A percentile compares a stretch with the other conserved stretches of the same genome.
Evolutionary conservation across 2,888 invertebrate genomes (phyloP).

Genomic region (Microplitis deprimator): DNA sequence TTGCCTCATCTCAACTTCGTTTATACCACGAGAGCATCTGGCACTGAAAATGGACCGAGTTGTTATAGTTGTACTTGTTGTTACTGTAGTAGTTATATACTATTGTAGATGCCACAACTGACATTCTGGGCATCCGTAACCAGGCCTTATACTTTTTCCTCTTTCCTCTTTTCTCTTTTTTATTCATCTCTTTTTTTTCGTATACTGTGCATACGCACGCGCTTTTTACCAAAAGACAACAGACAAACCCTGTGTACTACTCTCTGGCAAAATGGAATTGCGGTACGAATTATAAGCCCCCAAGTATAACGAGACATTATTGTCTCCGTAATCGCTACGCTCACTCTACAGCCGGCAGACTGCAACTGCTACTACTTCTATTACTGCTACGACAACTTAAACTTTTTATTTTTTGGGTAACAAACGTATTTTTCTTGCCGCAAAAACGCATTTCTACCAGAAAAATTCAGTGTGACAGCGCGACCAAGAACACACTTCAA

Average conservation of each 20-base stretch:
- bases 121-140: constrained; percentile 36
- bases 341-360: constrained; percentile 39
- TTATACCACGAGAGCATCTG: constrained; percentile 50
- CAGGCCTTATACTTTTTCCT: constrained; percentile 20
- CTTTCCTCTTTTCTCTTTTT: constrained; percentile 5
- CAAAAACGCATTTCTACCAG: constrained; percentile 28
- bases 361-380: background rate
- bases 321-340: constrained; percentile 39
- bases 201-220: constrained; percentile 30
- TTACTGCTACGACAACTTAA: background rate
- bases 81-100: constrained; percentile 16
- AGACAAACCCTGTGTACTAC: constrained; percentile 19
- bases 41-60: constrained; percentile 37
- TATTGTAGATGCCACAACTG: constrained; percentile 29
- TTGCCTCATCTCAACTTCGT: constrained; percentile 42
- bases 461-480: background rate
- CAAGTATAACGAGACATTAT: constrained; percentile 38
- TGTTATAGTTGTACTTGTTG: constrained; percentile 19
- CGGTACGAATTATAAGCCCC: constrained; percentile 46
- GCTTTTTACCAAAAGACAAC: constrained; percentile 36
- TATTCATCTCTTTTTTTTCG: constrained; percentile 12
- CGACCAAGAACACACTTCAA: background rate
- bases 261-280: constrained; percentile 39
- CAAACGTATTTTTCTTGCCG: constrained; percentile 39
- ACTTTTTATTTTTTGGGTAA: constrained; percentile 35